These are phyloP conservation scores for Dexiosoma caninum DNA, from an alignment of 2,888 invertebrate genomes.

Conservation along the genomic window DNA sequence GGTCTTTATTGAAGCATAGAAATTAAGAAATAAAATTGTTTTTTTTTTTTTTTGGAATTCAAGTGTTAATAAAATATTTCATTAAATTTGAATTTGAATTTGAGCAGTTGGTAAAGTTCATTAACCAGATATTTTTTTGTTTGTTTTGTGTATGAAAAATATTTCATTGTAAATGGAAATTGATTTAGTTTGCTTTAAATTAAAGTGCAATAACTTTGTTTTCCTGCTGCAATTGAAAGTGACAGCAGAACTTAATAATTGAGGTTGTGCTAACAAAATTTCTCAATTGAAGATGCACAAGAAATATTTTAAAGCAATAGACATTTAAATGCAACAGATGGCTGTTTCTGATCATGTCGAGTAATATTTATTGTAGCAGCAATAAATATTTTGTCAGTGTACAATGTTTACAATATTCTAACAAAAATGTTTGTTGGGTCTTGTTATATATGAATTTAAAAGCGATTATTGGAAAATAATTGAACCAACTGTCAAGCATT, in stretches of 20 bases:
- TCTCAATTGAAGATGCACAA: neutral
- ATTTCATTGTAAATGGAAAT: neutral
- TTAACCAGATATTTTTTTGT: too few species aligned
- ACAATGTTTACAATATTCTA: neutral
- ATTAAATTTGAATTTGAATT: too few species aligned
- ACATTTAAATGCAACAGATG: neutral
- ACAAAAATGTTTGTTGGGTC: neutral
- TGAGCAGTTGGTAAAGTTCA: neutral
- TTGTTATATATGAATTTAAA: neutral
- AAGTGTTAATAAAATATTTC: too few species aligned
- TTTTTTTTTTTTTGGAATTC: too few species aligned
- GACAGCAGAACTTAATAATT: constrained; percentile 8
- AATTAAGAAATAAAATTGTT: neutral
- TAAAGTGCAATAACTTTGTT: neutral
- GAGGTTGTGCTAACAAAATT: neutral
- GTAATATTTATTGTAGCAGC: neutral
- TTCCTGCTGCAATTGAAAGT: constrained; percentile 17
- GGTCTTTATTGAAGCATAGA: neutral
- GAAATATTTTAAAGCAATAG: neutral
- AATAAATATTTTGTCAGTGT: neutral
- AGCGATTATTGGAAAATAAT: neutral
- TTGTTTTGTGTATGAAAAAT: neutral
- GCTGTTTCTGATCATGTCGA: neutral
- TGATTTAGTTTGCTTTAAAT: neutral
- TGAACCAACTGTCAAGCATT: neutral